Conservation (phyloP, 2,113 vertebrate genomes). For the Ivindomyrus marchei region DNA sequence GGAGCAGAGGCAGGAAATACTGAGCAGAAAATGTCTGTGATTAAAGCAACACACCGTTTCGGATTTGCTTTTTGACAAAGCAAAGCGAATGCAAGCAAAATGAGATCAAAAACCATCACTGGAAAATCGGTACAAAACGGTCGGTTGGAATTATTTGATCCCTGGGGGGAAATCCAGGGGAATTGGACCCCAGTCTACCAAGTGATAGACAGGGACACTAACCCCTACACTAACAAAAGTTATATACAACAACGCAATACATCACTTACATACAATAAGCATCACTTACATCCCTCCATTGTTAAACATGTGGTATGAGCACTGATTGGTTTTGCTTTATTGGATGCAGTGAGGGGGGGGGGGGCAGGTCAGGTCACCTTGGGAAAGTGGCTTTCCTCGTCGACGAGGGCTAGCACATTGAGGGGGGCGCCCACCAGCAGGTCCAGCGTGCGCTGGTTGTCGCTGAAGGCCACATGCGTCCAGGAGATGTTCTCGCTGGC, state of each 20-base stretch:
- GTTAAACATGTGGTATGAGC: background rate
- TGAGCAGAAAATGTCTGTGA: background rate
- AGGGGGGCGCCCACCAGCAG: conserved; percentile 75
- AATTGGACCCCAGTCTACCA: background rate
- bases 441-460: conserved; percentile 77
- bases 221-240: background rate
- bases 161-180: background rate
- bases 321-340: background rate
- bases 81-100: background rate
- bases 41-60: background rate
- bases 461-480: conserved; percentile 73
- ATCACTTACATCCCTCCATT: background rate
- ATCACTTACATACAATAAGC: background rate
- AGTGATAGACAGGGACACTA: background rate
- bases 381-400: conserved; percentile 93
- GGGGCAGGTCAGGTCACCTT: conserved; percentile 58
- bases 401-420: conserved; percentile 85
- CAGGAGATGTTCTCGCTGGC: conserved; percentile 72
- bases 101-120: background rate
- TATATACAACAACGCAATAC: background rate
- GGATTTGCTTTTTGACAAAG: background rate
- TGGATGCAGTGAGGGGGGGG: background rate
- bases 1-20: background rate
- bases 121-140: background rate
- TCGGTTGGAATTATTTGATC: background rate